Evolutionary conservation across 1,140 invertebrate genomes (phyloP).

Genomic region (Anoplolepis gracilipes): DNA sequence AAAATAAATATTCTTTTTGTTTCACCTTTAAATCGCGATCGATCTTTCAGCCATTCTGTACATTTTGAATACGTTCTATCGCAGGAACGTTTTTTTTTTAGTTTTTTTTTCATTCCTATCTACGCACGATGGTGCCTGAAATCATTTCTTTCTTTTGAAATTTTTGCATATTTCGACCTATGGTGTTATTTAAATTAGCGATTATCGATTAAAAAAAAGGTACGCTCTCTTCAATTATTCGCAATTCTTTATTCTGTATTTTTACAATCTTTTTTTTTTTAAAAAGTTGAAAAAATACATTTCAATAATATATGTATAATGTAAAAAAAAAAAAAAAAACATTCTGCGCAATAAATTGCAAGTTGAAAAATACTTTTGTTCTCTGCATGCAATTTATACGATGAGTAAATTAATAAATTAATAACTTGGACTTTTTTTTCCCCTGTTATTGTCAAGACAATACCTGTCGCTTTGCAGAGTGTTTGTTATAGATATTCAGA

Average conservation of each 20-base stretch:
- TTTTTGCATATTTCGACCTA: conserved; percentile 54
- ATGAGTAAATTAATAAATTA: conserved; percentile 31
- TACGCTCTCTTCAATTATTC: not conserved
- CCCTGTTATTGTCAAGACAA: not conserved
- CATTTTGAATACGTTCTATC: conserved; percentile 45
- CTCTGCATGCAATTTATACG: conserved; percentile 25
- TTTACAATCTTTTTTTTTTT: conserved; percentile 2
- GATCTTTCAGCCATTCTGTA: conserved; percentile 34
- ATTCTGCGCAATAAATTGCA: not conserved
- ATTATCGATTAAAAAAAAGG: conserved; percentile 50
- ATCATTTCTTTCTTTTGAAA: conserved; percentile 41
- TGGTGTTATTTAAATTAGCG: conserved; percentile 58
- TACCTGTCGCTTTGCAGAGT: conserved; percentile 20
- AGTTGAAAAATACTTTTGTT: conserved; percentile 13
- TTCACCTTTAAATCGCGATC: conserved; percentile 40
- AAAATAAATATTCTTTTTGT: not conserved
- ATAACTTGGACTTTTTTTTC: not conserved
- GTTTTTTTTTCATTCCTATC: conserved; percentile 40
- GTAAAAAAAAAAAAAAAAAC: too few species aligned
- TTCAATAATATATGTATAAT: conserved; percentile 54
- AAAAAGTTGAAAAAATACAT: conserved; percentile 51
- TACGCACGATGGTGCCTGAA: conserved; percentile 16
- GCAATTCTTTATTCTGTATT: not conserved
- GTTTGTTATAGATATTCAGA: not conserved
- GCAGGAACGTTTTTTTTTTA: conserved; percentile 23